Conservation (phyloP, 2,113 vertebrate genomes). For the Mus pahari region DNA sequence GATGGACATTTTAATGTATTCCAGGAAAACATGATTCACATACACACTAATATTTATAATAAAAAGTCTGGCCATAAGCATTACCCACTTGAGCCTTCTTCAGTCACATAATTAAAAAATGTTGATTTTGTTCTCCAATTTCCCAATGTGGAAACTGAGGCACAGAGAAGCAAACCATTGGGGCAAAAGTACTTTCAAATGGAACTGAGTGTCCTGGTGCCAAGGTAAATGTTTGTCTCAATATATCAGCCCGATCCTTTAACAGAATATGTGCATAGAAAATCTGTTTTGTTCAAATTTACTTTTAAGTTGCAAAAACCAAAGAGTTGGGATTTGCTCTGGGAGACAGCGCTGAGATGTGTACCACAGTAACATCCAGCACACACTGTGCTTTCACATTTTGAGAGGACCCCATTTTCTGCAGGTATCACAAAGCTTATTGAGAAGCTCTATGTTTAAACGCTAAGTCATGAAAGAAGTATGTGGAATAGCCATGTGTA, state of each 20-base stretch:
- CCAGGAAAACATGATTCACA: neutral
- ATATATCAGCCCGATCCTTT: neutral
- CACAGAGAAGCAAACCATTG: neutral
- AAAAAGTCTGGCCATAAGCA: neutral
- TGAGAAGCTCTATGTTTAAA: conserved; percentile 23
- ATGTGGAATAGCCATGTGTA: neutral
- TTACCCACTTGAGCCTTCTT: neutral
- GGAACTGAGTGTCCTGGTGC: neutral
- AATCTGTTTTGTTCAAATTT: neutral
- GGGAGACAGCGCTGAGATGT: neutral
- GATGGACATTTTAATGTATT: conserved; percentile 4
- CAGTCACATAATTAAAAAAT: neutral
- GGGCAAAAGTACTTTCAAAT: neutral
- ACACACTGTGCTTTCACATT: neutral
- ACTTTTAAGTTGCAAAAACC: neutral
- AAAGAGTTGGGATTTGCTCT: conserved; percentile 5
- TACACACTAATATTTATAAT: neutral
- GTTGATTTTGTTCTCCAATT: neutral
- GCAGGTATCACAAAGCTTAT: neutral
- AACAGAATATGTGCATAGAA: conserved; percentile 4
- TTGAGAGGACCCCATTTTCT: conserved; percentile 33
- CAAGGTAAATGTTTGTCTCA: neutral
- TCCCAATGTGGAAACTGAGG: neutral
- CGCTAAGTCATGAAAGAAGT: neutral
- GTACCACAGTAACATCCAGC: neutral